Conservation (phyloP, 2,797 vertebrate species). For the Centroberyx gerrardi region DNA sequence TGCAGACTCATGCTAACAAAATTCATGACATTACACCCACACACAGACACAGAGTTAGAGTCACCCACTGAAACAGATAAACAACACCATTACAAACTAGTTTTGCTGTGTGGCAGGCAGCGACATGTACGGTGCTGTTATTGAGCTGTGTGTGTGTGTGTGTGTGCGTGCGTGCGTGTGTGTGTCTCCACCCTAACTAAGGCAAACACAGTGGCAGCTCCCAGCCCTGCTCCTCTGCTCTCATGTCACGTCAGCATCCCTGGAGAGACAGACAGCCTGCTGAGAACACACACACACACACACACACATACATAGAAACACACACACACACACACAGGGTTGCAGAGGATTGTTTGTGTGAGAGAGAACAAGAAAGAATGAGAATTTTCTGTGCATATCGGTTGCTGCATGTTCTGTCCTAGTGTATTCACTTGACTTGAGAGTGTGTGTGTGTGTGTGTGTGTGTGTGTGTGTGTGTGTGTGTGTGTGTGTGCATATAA, state of each 20-base stretch:
- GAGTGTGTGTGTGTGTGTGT: conserved; percentile 2
- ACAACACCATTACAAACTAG: not conserved
- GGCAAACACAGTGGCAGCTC: conserved; percentile 45
- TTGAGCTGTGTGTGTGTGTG: conserved; percentile 4
- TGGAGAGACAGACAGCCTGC: conserved; percentile 26
- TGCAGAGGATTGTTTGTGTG: conserved; percentile 1
- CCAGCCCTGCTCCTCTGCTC: conserved; percentile 33
- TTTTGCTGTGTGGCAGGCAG: conserved; percentile 18
- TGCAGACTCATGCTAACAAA: not conserved
- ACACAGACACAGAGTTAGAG: not conserved
- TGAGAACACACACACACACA: conserved; percentile 11
- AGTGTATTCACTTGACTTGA: conserved; percentile 10
- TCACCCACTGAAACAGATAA: not conserved
- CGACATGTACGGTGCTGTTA: not conserved
- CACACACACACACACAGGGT: conserved; percentile 5
- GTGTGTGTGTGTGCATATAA: not conserved
- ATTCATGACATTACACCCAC: not conserved
- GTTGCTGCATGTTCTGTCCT: conserved; percentile 13
- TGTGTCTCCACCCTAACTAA: conserved; percentile 17
- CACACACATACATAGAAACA: not conserved
- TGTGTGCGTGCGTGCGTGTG: not conserved
- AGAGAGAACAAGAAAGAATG: not conserved
- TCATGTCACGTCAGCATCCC: conserved; percentile 31
- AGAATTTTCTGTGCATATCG: not conserved
- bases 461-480: not conserved